Base-by-base conservation (phyloP, 2,113 vertebrate genomes). In the Tachycineta bicolor region DNA sequence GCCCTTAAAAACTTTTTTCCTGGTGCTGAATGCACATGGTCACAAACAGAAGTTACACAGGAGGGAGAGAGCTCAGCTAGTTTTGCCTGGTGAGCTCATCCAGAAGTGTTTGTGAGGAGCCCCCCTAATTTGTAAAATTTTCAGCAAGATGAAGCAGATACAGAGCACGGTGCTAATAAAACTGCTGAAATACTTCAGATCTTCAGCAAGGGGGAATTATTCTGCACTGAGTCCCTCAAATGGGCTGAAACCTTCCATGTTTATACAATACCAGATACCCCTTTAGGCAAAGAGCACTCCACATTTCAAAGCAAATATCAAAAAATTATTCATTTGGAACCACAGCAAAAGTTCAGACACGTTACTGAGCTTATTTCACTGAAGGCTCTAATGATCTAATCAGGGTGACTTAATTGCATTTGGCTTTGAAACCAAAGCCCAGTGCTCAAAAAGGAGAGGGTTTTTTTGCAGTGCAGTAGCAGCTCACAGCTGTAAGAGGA, bases 251-350 rank as follows among this genome's bases (percentile, higher is more conserved):
- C 85, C 63, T 68, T 89, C 82, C 83, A 34, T 89, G 86, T 94
- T 97, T 93, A 95, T 52, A 93, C 60, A 94, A 96, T 94, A 93
- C 64, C 86, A 96, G 92, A 89, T 89, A 93, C 31, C 60, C 83
- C 94, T 95, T 92, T 5, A 5, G 96, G 94, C 94, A 95, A 93
- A 75, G 79, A 93, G 71, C 1, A 3, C 83, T 94, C 90, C 60
- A 69, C 68, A 76, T 96, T 96, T 96, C 96, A 97, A 97, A 97
- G 92, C 73, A 96, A 95, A 96, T 96, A 95, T 92, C 94, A 87
- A 96, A 93, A 94, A 96, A 64, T 71, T 96, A 96, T 96, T 96
- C 92, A 92, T 81, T 94, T 92, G 90, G 86, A 96, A 93, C 88
- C 90, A 92, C 80, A 81, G 68, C 1, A 37, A 89, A 86, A 96